These are phyloP conservation scores for Drosophila stalkeri DNA, from an alignment of 2,888 invertebrate genomes.

Conservation along the genomic window DNA sequence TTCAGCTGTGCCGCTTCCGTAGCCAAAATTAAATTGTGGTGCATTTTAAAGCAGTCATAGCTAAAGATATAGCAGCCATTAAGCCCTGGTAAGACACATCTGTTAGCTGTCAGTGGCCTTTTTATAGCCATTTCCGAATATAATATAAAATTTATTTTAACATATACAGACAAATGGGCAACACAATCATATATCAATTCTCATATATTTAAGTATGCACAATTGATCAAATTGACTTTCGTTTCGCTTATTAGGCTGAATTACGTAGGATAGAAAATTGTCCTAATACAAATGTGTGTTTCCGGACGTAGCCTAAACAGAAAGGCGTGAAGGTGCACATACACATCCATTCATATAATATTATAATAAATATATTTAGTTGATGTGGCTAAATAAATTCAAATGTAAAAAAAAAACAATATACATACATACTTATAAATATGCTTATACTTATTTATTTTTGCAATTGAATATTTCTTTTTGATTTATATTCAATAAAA, in stretches of 20 bases:
- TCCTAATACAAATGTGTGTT: too few relatives aligned
- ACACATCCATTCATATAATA: too few relatives aligned
- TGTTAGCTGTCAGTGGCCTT: conserved; percentile 1
- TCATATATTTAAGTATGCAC: conserved; percentile 6
- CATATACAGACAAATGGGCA: conserved; percentile 10
- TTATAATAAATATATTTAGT: too few relatives aligned
- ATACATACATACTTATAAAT: too few relatives aligned
- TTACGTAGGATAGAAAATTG: too few relatives aligned
- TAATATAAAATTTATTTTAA: conserved; percentile 1
- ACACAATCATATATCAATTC: not conserved
- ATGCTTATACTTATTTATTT: too few relatives aligned
- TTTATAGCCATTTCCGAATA: not conserved
- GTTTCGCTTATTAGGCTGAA: not conserved
- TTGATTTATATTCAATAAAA: not conserved
- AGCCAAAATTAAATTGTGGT: not conserved
- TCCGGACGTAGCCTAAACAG: too few relatives aligned
- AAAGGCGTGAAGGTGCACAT: too few relatives aligned
- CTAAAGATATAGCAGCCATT: not conserved
- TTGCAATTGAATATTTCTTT: not conserved
- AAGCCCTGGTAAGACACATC: not conserved
- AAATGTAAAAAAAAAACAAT: too few relatives aligned
- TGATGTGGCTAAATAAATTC: too few relatives aligned
- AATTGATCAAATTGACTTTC: conserved; percentile 9
- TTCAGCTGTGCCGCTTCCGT: not conserved
- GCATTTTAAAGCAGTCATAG: conserved; percentile 7